These are phyloP conservation scores for Apodemus agrarius DNA, from an alignment of 2,797 vertebrate species.

Conservation along the genomic window DNA sequence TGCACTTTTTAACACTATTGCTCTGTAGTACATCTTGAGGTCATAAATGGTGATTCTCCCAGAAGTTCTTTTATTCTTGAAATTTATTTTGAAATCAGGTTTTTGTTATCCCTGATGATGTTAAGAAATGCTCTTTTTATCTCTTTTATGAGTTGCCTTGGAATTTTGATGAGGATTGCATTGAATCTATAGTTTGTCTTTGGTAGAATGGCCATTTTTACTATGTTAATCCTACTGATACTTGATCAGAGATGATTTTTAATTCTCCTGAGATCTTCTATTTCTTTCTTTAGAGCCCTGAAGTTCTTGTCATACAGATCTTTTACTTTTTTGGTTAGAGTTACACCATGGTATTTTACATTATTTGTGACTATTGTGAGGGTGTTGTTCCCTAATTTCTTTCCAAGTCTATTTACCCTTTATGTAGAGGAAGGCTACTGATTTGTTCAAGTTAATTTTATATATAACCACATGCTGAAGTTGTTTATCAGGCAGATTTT, in stretches of 20 bases:
- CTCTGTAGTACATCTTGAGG: not conserved
- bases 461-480: too few species aligned
- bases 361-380: not conserved
- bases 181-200: not conserved
- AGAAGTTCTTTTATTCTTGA: not conserved
- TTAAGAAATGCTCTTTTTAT: not conserved
- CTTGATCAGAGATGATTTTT: not conserved
- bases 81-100: not conserved
- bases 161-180: not conserved
- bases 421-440: not conserved
- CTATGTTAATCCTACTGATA: not conserved
- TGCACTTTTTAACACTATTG: not conserved
- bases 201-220: not conserved
- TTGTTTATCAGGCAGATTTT: not conserved
- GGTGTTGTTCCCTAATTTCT: not conserved
- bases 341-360: not conserved
- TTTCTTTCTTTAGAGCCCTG: not conserved
- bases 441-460: not conserved
- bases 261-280: not conserved
- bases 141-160: not conserved
- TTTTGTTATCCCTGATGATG: not conserved
- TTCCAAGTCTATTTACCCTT: not conserved
- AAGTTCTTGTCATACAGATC: not conserved
- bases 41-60: not conserved
- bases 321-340: not conserved